These are phyloP conservation scores for Dolichomitus sp. DNA, from an alignment of 2,888 invertebrate species.

Conservation along the genomic window DNA sequence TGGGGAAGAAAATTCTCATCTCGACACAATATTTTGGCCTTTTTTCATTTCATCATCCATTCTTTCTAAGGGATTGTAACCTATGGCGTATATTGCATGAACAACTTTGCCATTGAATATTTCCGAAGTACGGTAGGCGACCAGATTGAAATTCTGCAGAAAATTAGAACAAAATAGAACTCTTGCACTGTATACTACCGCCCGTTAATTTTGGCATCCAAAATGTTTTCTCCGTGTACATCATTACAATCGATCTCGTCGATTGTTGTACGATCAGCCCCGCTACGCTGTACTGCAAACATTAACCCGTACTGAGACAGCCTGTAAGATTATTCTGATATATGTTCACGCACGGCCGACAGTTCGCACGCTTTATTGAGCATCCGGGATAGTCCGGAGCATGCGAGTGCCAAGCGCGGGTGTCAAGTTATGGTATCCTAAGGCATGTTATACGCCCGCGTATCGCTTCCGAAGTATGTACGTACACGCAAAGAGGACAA, in stretches of 20 bases:
- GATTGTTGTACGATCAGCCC: constrained; percentile 24
- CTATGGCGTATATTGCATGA: no score
- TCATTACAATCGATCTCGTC: constrained; percentile 28
- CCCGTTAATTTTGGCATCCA: background rate
- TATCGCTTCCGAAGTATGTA: constrained; percentile 52
- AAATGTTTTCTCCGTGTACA: background rate
- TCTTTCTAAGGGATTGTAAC: no score
- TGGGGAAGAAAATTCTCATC: no score
- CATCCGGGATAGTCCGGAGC: constrained; percentile 58
- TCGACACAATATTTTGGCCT: no score
- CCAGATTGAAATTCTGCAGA: no score
- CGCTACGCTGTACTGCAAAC: constrained; percentile 9
- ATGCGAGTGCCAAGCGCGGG: constrained; percentile 69
- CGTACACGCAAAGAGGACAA: constrained; percentile 75
- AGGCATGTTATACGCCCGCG: constrained; percentile 71
- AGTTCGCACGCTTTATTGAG: constrained; percentile 73
- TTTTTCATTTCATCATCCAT: no score
- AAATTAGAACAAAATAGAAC: no score
- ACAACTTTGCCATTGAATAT: no score
- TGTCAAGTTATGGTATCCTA: constrained; percentile 79
- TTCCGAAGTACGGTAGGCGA: no score
- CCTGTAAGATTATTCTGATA: constrained; percentile 78
- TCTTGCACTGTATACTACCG: no score
- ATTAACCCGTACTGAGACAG: constrained; percentile 49
- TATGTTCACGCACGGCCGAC: constrained; percentile 64